A percentile compares a stretch with the other conserved stretches of the same genome.
These are phyloP conservation scores for Caprella mutica DNA, from an alignment of 2,888 invertebrate genomes.

Conservation along the genomic window DNA sequence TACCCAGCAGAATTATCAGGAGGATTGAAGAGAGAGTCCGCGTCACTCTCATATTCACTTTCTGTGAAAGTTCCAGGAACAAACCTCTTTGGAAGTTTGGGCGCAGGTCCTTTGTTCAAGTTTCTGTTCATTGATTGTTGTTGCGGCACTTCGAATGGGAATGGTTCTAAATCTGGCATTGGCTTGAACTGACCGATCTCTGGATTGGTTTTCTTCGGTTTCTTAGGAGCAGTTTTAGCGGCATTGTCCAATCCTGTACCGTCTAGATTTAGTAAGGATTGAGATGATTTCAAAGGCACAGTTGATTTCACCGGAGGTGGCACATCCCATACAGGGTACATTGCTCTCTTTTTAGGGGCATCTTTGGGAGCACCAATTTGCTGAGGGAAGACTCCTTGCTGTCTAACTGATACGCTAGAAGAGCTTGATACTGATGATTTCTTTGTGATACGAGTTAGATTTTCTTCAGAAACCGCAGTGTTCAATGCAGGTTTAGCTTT, in stretches of 20 bases:
- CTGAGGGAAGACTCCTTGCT: too few relatives aligned
- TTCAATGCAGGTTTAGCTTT: not conserved
- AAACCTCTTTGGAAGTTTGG: constrained; percentile 26
- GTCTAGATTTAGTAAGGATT: too few relatives aligned
- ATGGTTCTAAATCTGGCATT: constrained; percentile 27
- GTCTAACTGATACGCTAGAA: too few relatives aligned
- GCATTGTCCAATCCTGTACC: too few relatives aligned
- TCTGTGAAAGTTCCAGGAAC: constrained; percentile 29
- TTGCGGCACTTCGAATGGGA: constrained; percentile 21
- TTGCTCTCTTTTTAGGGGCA: too few relatives aligned
- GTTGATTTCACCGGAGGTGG: too few relatives aligned
- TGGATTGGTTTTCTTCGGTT: too few relatives aligned
- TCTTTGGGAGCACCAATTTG: too few relatives aligned
- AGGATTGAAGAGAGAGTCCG: constrained; percentile 17
- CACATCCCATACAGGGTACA: too few relatives aligned
- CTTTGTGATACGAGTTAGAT: not conserved
- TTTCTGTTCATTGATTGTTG: constrained; percentile 10
- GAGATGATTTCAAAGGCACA: too few relatives aligned
- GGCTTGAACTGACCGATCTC: constrained; percentile 10
- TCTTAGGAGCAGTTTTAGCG: too few relatives aligned
- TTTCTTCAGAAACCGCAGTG: constrained; percentile 7
- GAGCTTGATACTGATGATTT: too few relatives aligned
- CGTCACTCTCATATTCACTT: constrained; percentile 33
- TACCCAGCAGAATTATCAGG: constrained; percentile 25
- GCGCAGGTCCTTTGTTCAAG: constrained; percentile 2